phyloP scores from a whole-genome alignment of 2,113 vertebrate genomes.

The Sylvia atricapilla region DNA sequence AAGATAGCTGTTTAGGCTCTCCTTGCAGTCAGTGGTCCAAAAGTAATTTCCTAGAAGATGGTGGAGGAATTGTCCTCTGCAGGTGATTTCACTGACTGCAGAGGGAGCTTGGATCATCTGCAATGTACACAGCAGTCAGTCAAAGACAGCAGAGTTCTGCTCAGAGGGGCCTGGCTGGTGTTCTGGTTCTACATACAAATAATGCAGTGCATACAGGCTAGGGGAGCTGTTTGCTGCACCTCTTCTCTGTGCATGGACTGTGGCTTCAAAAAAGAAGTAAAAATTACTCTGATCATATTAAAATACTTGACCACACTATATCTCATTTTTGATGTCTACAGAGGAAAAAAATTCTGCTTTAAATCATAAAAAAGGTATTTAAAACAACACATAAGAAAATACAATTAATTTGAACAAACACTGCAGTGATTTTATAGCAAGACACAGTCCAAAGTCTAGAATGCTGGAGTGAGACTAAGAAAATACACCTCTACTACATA shows the following conservation, averaged over 20 bases:
- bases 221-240: neutral
- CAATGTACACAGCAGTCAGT: neutral
- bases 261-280: neutral
- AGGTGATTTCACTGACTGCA: neutral
- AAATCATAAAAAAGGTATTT: neutral
- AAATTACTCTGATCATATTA: neutral
- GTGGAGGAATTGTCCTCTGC: neutral
- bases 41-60: neutral
- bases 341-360: neutral
- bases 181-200: neutral
- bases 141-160: neutral
- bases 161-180: neutral
- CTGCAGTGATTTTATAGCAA: neutral
- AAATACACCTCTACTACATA: neutral
- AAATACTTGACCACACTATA: neutral
- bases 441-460: neutral
- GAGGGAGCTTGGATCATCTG: neutral
- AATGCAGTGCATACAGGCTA: neutral
- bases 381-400: neutral
- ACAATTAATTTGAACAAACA: neutral
- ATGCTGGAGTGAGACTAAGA: neutral
- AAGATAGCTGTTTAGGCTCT: neutral
- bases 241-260: neutral
- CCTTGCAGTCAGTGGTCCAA: neutral
- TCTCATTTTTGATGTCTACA: neutral